Evolutionary conservation across 30 jellyfish, hydroid and myxozoan genomes (phyloP).

Genomic region (Catostylus mosaicus): DNA sequence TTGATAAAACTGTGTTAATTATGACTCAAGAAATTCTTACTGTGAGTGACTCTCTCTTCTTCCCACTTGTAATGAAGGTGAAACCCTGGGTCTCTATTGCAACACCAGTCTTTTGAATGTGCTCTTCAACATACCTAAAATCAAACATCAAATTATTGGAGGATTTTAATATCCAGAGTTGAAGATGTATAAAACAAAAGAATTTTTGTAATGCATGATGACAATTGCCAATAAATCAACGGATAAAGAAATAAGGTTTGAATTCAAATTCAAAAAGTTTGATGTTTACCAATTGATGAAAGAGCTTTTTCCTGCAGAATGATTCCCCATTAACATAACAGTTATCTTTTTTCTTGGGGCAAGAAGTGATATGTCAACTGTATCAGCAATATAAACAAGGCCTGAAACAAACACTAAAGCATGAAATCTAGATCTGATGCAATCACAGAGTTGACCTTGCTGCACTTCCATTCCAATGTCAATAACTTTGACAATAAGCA

Average conservation of each 20-base stretch:
- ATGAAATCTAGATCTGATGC: not conserved
- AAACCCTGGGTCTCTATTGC: conserved; percentile 98
- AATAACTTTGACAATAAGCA: too few species aligned
- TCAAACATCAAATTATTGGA: not conserved
- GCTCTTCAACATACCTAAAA: conserved; percentile 96
- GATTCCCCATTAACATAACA: conserved; percentile 97
- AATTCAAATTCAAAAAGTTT: too few species aligned
- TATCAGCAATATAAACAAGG: conserved; percentile 78
- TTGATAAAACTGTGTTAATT: too few species aligned
- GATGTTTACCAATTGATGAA: conserved; percentile 83
- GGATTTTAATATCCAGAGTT: not conserved
- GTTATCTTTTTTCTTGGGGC: conserved; percentile 98
- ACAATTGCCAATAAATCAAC: not conserved
- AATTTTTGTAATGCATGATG: not conserved
- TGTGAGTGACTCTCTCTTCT: conserved; percentile 91
- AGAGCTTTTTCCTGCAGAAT: conserved; percentile 98
- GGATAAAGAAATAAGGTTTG: too few species aligned
- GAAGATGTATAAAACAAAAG: not conserved
- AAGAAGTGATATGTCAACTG: conserved; percentile 85
- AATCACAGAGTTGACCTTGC: not conserved
- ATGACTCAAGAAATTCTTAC: conserved; percentile 62
- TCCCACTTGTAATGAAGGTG: conserved; percentile 95
- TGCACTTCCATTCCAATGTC: too few species aligned
- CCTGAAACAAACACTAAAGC: conserved; percentile 50
- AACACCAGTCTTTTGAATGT: conserved; percentile 96